phyloP scores from a whole-genome alignment of 2,797 vertebrate species.

The Rallus crepitans region DNA sequence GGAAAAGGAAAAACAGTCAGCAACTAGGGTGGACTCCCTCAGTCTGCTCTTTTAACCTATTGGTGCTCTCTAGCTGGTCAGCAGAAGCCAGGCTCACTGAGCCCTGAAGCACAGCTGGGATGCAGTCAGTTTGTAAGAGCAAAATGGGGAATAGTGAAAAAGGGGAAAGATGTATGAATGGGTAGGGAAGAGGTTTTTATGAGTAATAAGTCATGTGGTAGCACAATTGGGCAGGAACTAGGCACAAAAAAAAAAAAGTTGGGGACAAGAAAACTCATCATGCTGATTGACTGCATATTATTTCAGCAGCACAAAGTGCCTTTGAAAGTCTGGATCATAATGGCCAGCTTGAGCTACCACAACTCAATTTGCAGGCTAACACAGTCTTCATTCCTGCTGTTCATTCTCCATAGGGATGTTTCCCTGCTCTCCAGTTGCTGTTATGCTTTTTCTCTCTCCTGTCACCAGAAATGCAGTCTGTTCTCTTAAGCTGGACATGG shows the following conservation, averaged over 20 bases:
- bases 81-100: not conserved
- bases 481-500: not conserved
- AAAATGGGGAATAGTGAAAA: not conserved
- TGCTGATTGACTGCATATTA: not conserved
- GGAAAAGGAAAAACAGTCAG: not conserved
- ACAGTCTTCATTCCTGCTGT: not conserved
- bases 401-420: not conserved
- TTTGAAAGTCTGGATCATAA: not conserved
- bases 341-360: not conserved
- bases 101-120: not conserved
- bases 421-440: accelerated
- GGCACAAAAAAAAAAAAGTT: not conserved
- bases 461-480: not conserved
- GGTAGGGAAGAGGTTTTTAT: not conserved
- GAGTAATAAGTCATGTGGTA: not conserved
- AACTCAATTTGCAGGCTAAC: not conserved
- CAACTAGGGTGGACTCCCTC: not conserved
- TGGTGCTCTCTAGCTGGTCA: not conserved
- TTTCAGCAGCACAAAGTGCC: not conserved
- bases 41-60: not conserved
- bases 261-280: not conserved
- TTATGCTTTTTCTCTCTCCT: not conserved
- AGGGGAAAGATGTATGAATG: not conserved
- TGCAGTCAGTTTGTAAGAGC: not conserved
- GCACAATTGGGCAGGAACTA: not conserved